Evolutionary conservation across 2,888 invertebrate genomes (phyloP), one percentile per base, ranked within the genome.

Genomic region (Tethea ocularis): DNA sequence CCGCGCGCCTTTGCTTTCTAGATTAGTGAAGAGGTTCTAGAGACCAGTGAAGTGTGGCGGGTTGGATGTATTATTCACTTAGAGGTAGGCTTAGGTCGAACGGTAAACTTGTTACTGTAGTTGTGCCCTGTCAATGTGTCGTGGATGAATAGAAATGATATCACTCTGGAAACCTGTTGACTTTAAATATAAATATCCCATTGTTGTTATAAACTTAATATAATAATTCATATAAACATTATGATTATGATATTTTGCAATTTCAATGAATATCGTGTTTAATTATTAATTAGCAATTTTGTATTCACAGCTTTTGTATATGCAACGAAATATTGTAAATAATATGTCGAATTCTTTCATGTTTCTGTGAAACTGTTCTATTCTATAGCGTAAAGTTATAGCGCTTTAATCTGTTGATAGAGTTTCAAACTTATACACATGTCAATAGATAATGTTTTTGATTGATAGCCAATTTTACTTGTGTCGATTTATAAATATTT

Each of bases 241-340:
- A n/a, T n/a, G 13, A 26, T 51, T 52, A 51, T 53, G 20, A 53
- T 60, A 29, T 36, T 20, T 57, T 52, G 54, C 24, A 54, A 41
- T 56, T 46, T 29, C 29, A 5, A 15, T 17, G n/a, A 17, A 29
- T 29, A 29, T 33, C 33, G 33, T 46, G 46, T 46, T 20, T 24
- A 11, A 26, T 36, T 23, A n/a, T 22, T 52, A 7, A 17, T 76
- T 69, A 74, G 69, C 68, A 67, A 68, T 72, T 71, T 70, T 65
- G 62, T 63, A 71, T 75, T 79, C 77, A 77, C 80, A 71, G 83
- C 82, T 87, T 82, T 82, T 85, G 74, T 83, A 78, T 77, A 76
- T 86, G 86, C 88, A 88, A 88, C 88, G 88, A 88, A 84, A 74
- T 82, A 29, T 74, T 77, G 61, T 74, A 76, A 72, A 73, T 68